Base-by-base conservation (phyloP, 2,113 vertebrate species). In the Crotophaga sulcirostris region DNA sequence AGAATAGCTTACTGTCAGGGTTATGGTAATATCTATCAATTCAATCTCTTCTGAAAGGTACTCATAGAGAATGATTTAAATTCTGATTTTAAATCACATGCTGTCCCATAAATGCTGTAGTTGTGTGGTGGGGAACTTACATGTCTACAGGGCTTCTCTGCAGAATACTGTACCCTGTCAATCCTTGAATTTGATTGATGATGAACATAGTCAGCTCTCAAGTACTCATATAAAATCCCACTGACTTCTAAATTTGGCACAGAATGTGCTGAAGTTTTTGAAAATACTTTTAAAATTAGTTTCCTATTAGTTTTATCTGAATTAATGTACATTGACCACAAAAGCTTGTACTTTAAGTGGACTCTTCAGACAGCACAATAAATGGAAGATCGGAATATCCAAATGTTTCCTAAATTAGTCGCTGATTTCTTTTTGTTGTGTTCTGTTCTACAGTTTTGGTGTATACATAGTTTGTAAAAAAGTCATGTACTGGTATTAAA, bases 1-100 rank as follows among this genome's bases (percentile, higher is more conserved):
- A 67, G 58, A 70, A 56, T 3, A 90, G 54, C 21, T 92, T 67
- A 82, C 75, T 93, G 58, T 55, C 84, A 91, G 93, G 70, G 89
- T 74, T 94, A 79, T 58, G 45, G 81, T 78, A 93, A 79, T 81
- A 79, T 34, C 64, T 73, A 63, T 45, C 87, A 83, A 12, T 68
- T 84, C 73, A 74, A 33, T 89, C 20, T 86, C 62, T 80, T 58
- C 81, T 89, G 67, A 87, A 93, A 87, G 44, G 36, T 70, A 47
- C 31, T 90, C 28, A 36, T 8, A 20, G 12, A 79, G 60, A 72
- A 81, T 82, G 4, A 89, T 72, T 87, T 76, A 82, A 87, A 64
- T 77, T 44, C 90, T 62, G 25, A 68, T 96, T 96, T 92, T 80
- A 92, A 91, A 83, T 93, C 76, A 77, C 38, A 36, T 55, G 42